Evolutionary conservation across 1,140 invertebrate species (phyloP).

Genomic region (Mizuhopecten yessoensis): DNA sequence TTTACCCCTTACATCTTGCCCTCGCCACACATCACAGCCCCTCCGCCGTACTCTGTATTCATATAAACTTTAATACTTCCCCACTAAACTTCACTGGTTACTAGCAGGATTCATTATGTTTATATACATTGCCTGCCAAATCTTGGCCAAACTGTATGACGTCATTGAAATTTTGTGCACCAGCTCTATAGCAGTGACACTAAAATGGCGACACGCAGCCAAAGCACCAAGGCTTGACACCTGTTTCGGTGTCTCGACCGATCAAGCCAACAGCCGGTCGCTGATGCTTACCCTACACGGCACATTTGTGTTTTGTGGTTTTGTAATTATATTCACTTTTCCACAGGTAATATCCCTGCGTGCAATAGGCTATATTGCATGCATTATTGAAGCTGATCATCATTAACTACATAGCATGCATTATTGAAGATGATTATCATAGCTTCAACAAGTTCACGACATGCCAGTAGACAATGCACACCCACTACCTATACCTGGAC

Average conservation of each 20-base stretch:
- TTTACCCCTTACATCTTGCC: background rate
- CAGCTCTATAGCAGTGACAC: background rate
- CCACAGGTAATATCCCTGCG: background rate
- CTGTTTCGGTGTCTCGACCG: background rate
- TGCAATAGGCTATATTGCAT: background rate
- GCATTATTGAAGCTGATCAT: background rate
- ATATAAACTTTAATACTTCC: background rate
- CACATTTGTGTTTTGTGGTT: background rate
- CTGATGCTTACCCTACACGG: background rate
- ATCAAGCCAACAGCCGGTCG: background rate
- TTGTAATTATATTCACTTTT: background rate
- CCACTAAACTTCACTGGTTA: background rate
- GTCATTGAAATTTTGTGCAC: slow-evolving; percentile 12
- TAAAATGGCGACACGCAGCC: background rate
- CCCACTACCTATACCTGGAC: background rate
- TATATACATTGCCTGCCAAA: slow-evolving; percentile 18
- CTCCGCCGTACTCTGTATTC: too few relatives aligned
- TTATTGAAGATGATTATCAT: background rate
- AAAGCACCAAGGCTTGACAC: background rate
- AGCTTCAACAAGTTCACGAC: background rate
- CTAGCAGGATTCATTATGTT: background rate
- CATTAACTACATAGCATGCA: background rate
- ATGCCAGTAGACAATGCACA: background rate
- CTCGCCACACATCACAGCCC: too few relatives aligned
- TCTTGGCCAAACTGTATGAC: background rate